Evolutionary conservation across 2,797 vertebrate species (phyloP), one percentile per base, ranked within the genome.

Genomic region (Rhinatrema bivittatum): DNA sequence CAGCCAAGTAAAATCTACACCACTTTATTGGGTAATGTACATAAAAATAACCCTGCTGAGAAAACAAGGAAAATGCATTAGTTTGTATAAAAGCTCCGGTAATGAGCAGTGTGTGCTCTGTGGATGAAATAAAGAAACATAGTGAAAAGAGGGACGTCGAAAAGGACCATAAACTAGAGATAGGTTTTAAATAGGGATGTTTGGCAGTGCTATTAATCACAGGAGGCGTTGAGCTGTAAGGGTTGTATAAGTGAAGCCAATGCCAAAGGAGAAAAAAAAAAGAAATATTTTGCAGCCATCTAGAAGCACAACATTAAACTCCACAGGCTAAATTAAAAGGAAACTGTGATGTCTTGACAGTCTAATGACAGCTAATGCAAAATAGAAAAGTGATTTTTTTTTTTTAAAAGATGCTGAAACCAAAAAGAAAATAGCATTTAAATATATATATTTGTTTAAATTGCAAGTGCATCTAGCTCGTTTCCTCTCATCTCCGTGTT

Each of bases 131-230:
- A 57, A 41, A 21, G 42, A 23, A 45, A 41, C 27, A 22, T 28
- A 50, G 19, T 29, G 51, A 64, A 57, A 62, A 65, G 24, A 23
- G 56, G 29, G 20, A 25, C 6, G 6, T 14, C 8, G 20, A 28
- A 30, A 21, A 29, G 50, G 42, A 36, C 46, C 28, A 19, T 41
- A 45, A 66, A 56, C 33, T 28, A 42, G 39, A 45, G 40, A 17
- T 59, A 34, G 32, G 60, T 68, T 65, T 73, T 56, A 62, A 70
- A 62, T 56, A 37, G 46, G 57, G 44, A 47, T 46, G 36, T 20
- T 32, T 65, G 53, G 59, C 56, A 62, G 50, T 40, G 32, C 52
- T 56, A 42, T 74, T 66, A 67, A 75, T 73, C 66, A 68, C 19
- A 2, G 8, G 18, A 31, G 20, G 40, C 47, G 63, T 39, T 14